A percentile compares a stretch with the other conserved stretches of the same genome.
These are phyloP conservation scores for Caloenas nicobarica DNA, from an alignment of 2,113 vertebrate genomes.

Conservation along the genomic window DNA sequence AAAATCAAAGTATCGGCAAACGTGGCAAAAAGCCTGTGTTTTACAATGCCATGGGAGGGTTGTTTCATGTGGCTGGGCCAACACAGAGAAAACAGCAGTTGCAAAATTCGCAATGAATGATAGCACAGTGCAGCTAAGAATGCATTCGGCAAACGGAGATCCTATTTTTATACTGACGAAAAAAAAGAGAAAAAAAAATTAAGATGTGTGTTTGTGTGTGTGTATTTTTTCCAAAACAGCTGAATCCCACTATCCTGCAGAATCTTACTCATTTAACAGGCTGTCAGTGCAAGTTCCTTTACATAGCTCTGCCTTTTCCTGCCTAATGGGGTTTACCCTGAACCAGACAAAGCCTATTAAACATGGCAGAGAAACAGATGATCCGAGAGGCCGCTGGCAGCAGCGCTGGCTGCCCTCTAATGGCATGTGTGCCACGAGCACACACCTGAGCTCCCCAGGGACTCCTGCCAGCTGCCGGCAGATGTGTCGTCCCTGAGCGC, in stretches of 20 bases:
- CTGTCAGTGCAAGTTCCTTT: constrained; percentile 48
- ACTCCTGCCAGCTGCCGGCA: background rate
- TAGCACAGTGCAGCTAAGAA: background rate
- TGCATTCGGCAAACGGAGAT: background rate
- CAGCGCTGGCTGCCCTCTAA: constrained; percentile 70
- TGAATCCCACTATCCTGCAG: background rate
- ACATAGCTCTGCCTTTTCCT: constrained; percentile 60
- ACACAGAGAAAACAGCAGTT: background rate
- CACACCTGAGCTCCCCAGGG: background rate
- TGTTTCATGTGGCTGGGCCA: background rate
- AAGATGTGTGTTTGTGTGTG: background rate
- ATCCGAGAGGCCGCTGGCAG: constrained; percentile 29
- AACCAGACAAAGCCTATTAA: constrained; percentile 70
- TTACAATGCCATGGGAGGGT: background rate
- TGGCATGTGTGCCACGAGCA: constrained; percentile 30
- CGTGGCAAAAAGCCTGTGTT: rapidly evolving
- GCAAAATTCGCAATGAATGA: background rate
- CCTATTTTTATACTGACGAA: background rate
- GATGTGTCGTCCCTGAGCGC: background rate
- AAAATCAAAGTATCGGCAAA: background rate
- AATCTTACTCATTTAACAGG: background rate
- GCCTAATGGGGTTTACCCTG: constrained; percentile 72
- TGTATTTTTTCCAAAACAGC: background rate
- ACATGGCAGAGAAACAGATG: constrained; percentile 19
- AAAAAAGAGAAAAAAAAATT: background rate